phyloP scores from a whole-genome alignment of 2,797 vertebrate genomes.

The Darevskia nairensis region DNA sequence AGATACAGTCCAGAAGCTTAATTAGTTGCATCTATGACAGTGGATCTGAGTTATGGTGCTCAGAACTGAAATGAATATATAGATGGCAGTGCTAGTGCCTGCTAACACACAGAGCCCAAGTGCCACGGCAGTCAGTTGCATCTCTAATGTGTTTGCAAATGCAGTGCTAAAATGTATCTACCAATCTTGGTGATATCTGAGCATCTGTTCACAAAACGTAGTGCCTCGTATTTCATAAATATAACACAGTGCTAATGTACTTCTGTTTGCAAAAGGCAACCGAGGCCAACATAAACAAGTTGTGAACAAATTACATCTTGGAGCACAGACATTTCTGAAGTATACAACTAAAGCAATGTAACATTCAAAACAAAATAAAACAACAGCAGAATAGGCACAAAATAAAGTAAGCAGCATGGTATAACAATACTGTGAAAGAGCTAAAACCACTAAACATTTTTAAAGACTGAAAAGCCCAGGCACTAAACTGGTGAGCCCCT shows the following conservation, averaged over 20 bases:
- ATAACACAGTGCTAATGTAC: slow-evolving; percentile 51
- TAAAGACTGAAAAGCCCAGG: not conserved
- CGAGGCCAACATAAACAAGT: slow-evolving; percentile 61
- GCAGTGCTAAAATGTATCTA: slow-evolving; percentile 58
- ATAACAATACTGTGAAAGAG: too few relatives aligned
- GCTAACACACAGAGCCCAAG: slow-evolving; percentile 33
- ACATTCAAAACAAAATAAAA: not conserved
- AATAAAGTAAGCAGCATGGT: too few relatives aligned
- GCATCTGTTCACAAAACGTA: slow-evolving; percentile 64
- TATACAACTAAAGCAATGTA: not conserved
- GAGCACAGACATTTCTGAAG: not conserved
- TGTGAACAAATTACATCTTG: slow-evolving; percentile 55
- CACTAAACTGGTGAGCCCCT: not conserved
- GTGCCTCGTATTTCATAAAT: slow-evolving; percentile 61
- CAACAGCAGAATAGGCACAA: not conserved
- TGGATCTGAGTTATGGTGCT: slow-evolving; percentile 54
- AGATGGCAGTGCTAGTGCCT: slow-evolving; percentile 57
- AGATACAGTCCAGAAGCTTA: slow-evolving; percentile 57
- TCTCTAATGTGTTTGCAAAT: slow-evolving; percentile 69
- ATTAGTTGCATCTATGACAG: slow-evolving; percentile 49
- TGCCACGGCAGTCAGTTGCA: slow-evolving; percentile 54
- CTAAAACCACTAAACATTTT: too few relatives aligned
- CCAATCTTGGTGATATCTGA: slow-evolving; percentile 62
- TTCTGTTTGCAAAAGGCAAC: slow-evolving; percentile 53
- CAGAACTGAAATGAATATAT: slow-evolving; percentile 58